These are phyloP conservation scores for Lithodes maja DNA, from an alignment of 2,888 invertebrate genomes.

Conservation along the genomic window DNA sequence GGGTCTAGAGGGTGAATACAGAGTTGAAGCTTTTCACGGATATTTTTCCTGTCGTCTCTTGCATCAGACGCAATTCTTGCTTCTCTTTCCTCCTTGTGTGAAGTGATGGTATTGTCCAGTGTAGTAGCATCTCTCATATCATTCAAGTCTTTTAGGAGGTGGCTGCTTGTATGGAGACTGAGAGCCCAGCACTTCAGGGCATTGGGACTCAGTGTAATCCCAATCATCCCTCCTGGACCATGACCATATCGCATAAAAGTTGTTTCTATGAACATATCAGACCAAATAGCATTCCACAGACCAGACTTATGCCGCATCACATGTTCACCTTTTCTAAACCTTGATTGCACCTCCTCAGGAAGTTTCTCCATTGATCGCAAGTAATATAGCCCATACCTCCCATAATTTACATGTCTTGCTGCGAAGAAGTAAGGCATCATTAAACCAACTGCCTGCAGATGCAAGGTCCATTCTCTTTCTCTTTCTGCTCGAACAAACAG, in stretches of 20 bases:
- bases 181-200: not conserved
- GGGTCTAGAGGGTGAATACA: slow-evolving; percentile 22
- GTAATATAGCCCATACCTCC: not conserved
- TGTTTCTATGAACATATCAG: slow-evolving; percentile 35
- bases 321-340: not conserved
- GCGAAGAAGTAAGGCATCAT: slow-evolving; percentile 22
- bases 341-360: not conserved
- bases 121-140: not conserved
- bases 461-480: not conserved
- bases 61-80: not conserved
- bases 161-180: not conserved
- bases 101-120: not conserved
- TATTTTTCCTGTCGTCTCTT: not conserved
- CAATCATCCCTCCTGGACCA: slow-evolving; percentile 10
- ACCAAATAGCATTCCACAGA: slow-evolving; percentile 9
- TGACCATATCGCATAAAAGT: slow-evolving; percentile 30
- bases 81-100: not conserved
- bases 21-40: not conserved
- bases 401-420: slow-evolving; percentile 10
- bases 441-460: not conserved
- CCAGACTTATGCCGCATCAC: slow-evolving; percentile 7
- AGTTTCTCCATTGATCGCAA: slow-evolving; percentile 21
- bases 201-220: slow-evolving; percentile 16
- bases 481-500: not conserved
- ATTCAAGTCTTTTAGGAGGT: not conserved